These are phyloP conservation scores for Drosophila merina DNA, from an alignment of 2,888 invertebrate genomes.

Conservation along the genomic window DNA sequence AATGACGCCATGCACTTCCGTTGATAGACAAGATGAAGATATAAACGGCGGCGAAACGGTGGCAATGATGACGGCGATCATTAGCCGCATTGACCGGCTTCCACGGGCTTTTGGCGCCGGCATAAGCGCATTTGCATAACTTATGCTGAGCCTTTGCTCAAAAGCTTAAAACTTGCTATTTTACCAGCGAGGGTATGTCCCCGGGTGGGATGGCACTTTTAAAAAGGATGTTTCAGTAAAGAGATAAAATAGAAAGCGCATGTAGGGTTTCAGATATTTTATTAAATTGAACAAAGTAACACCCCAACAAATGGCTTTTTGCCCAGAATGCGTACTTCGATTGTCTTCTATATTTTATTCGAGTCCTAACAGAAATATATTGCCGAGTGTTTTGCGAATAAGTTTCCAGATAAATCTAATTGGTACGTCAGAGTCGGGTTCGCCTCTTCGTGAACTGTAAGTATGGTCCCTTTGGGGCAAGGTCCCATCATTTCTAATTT, in stretches of 20 bases:
- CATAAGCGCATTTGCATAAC: conserved; percentile 75
- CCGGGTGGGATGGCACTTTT: conserved; percentile 1
- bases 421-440: conserved; percentile 40
- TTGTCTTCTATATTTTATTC: neutral
- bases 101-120: conserved; percentile 59
- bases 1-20: conserved; percentile 4
- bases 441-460: conserved; percentile 33
- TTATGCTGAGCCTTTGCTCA: conserved; percentile 43
- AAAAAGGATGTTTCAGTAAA: no score
- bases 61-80: conserved; percentile 25
- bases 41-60: conserved; percentile 13
- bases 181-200: conserved; percentile 9
- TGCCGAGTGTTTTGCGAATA: neutral
- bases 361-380: neutral
- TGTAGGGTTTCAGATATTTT: neutral
- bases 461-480: conserved; percentile 47
- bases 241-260: no score
- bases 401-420: conserved; percentile 22
- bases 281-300: neutral
- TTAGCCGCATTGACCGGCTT: conserved; percentile 39
- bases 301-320: no score
- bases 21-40: conserved; percentile 24
- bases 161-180: conserved; percentile 4
- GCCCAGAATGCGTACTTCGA: neutral
- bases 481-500: conserved; percentile 76